Evolutionary conservation across 2,888 invertebrate genomes (phyloP).

Genomic region (Melanostoma scalare): DNA sequence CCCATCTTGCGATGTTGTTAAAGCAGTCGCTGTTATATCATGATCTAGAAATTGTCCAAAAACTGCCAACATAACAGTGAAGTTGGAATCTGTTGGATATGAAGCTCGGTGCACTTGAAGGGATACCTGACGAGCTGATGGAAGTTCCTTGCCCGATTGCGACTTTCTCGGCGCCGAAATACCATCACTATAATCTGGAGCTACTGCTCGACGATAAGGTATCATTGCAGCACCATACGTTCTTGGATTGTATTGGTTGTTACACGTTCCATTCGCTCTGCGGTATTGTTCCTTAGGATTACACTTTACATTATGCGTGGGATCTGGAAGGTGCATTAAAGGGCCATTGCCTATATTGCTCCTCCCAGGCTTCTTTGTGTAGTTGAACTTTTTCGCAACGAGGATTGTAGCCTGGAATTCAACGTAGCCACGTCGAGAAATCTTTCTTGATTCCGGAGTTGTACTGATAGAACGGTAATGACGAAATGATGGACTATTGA

Average conservation of each 20-base stretch:
- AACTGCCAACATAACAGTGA: slow-evolving; percentile 92
- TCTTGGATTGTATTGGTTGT: slow-evolving; percentile 86
- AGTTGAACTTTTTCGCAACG: slow-evolving; percentile 83
- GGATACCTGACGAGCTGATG: slow-evolving; percentile 90
- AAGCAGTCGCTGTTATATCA: slow-evolving; percentile 92
- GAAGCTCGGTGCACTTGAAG: slow-evolving; percentile 88
- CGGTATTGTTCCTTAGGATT: slow-evolving; percentile 84
- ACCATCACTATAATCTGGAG: slow-evolving; percentile 90
- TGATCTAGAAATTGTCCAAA: slow-evolving; percentile 96
- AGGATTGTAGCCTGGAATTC: slow-evolving; percentile 87
- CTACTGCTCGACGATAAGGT: slow-evolving; percentile 88
- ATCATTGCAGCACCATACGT: slow-evolving; percentile 88
- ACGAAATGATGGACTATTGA: slow-evolving; percentile 86
- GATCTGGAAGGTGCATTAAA: slow-evolving; percentile 76
- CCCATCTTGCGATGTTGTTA: slow-evolving; percentile 88
- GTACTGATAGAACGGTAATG: slow-evolving; percentile 89
- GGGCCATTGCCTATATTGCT: slow-evolving; percentile 81
- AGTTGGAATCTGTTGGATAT: slow-evolving; percentile 88
- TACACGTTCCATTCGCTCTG: slow-evolving; percentile 89
- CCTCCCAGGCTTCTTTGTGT: slow-evolving; percentile 78
- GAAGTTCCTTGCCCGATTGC: slow-evolving; percentile 83
- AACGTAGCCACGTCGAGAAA: slow-evolving; percentile 87
- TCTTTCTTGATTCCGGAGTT: slow-evolving; percentile 84
- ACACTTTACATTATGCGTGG: slow-evolving; percentile 80
- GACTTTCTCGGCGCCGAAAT: slow-evolving; percentile 86